These are phyloP conservation scores for Neostethus bicornis DNA, from an alignment of 2,797 vertebrate species.

Conservation along the genomic window DNA sequence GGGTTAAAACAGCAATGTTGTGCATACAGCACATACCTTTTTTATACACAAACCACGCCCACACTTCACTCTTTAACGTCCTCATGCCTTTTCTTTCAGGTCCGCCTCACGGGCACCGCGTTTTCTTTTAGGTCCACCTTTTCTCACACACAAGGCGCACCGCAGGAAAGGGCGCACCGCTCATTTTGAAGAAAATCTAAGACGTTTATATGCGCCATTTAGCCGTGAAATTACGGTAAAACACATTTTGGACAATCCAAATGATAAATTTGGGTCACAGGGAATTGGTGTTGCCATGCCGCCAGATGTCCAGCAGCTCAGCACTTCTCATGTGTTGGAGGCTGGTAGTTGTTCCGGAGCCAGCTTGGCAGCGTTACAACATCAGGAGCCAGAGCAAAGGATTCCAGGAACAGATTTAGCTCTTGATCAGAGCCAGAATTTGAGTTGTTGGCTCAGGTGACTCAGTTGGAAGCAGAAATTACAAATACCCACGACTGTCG, in stretches of 20 bases:
- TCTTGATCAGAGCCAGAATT: slow-evolving; percentile 33
- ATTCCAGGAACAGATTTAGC: slow-evolving; percentile 62
- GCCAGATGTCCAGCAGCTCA: slow-evolving; percentile 18
- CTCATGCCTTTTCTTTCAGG: too few relatives aligned
- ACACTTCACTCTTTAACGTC: too few relatives aligned
- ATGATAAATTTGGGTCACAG: slow-evolving; percentile 5
- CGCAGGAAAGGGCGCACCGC: too few relatives aligned
- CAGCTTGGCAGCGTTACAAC: slow-evolving; percentile 58
- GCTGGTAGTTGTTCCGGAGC: slow-evolving; percentile 50
- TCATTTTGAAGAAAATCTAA: too few relatives aligned
- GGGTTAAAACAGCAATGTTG: too few relatives aligned
- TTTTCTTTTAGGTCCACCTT: too few relatives aligned
- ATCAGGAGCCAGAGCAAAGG: slow-evolving; percentile 55
- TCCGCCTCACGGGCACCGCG: too few relatives aligned
- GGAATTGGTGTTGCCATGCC: slow-evolving; percentile 21
- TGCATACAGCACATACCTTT: too few relatives aligned
- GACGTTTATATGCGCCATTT: too few relatives aligned
- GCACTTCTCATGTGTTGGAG: slow-evolving; percentile 50
- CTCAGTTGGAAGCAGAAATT: slow-evolving; percentile 22
- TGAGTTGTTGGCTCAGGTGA: slow-evolving; percentile 23
- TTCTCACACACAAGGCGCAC: too few relatives aligned
- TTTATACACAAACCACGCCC: too few relatives aligned
- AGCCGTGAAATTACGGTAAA: too few relatives aligned
- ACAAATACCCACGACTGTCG: slow-evolving; percentile 44
- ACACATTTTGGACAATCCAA: slow-evolving; percentile 6